Evolutionary conservation across 2,888 invertebrate species (phyloP), one percentile per base, ranked within the genome.

Genomic region (Caenorhabditis sp.): DNA sequence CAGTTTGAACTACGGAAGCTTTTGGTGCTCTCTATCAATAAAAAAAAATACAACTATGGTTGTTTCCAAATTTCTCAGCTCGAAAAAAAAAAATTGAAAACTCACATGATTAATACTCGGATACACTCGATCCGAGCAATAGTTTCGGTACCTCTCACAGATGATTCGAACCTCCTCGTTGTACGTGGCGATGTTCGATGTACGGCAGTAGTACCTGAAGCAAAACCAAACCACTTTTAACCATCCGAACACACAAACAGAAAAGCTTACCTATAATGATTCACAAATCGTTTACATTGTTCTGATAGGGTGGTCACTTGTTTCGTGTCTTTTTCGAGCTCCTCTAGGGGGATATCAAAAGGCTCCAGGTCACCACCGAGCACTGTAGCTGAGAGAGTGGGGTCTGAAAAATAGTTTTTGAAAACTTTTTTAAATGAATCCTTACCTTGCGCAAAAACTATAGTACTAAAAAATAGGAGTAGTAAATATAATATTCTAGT

Each of bases 101-200:
- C 83, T 76, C 28, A 90, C 89, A 66, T 90, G 90, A 84, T 90
- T 90, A 28, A 90, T 84, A 3, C 88, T 74, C 10, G 90, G 88
- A 31, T 89, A 89, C 2, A 90, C 87, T 5, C 90, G 73, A 72
- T 90, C 89, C 6, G 89, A 86, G 70, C 90, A 90, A 58, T 90
- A 87, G 1, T 87, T 86, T 19, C 89, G 70, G 69, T 90, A 90
- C 7, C 90, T 68, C 75, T 90, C 90, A 51, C 90, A 90, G 22
- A 90, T 89, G 58, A 90, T 89, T 24, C 90, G 85, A n/a, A 90
- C 83, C 68, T 90, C 90, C 68, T 90, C 90, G 56, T 90, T 90
- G 77, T 90, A 90, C 12, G 82, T 87, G 49, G 89, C 90, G 24
- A 90, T 88, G 80, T 90, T 90, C 16, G 89, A 90, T 14, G 84